Percentiles rank a stretch among this genome's conserved stretches.
Conservation (phyloP, 92 coral and sea anemone species). For the Desmophyllum pertusum region DNA sequence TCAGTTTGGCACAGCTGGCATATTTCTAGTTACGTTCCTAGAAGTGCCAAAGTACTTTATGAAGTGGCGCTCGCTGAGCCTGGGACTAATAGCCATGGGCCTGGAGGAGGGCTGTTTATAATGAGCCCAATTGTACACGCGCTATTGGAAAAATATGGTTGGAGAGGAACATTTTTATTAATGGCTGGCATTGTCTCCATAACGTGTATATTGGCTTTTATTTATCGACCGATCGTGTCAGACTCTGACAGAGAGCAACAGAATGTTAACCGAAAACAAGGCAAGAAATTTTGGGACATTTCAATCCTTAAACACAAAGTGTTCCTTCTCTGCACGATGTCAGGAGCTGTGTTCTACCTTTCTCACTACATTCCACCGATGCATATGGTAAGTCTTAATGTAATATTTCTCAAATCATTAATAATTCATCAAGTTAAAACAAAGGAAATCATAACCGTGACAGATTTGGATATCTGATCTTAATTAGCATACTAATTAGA, state of each 20-base stretch:
- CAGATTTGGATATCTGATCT: too few species aligned
- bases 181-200: conserved; percentile 41
- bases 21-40: conserved; percentile 32
- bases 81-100: conserved; percentile 59
- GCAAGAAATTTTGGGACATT: conserved; percentile 37
- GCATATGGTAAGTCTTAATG: conserved; percentile 49
- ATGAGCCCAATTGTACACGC: conserved; percentile 62
- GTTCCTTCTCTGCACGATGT: neutral
- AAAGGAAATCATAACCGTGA: too few species aligned
- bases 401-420: neutral
- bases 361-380: conserved; percentile 36
- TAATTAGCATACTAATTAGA: too few species aligned
- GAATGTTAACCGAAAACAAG: neutral
- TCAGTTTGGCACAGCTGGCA: conserved; percentile 52
- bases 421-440: too few species aligned
- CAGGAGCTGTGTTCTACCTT: conserved; percentile 13
- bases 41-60: conserved; percentile 58
- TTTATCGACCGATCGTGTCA: conserved; percentile 13
- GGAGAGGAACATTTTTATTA: conserved; percentile 58
- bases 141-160: conserved; percentile 47
- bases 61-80: conserved; percentile 50
- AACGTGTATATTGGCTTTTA: conserved; percentile 30
- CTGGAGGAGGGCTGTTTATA: conserved; percentile 64
- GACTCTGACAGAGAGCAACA: conserved; percentile 37
- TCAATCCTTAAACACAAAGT: conserved; percentile 30